These are phyloP conservation scores for Pantherophis guttatus DNA, from an alignment of 2,113 vertebrate species.

Conservation along the genomic window DNA sequence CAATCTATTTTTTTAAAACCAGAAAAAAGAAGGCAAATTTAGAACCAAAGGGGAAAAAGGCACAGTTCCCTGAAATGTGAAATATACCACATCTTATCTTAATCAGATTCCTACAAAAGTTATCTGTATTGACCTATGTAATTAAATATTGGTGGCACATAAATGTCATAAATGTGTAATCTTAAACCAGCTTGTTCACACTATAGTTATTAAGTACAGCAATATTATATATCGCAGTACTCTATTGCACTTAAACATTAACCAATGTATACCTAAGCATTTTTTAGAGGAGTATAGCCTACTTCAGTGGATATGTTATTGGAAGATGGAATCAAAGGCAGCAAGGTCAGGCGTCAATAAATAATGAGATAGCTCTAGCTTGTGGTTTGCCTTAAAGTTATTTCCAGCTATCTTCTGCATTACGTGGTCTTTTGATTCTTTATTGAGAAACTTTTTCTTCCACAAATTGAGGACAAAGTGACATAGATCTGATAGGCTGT, in stretches of 20 bases:
- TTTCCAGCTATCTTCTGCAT: background rate
- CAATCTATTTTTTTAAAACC: background rate
- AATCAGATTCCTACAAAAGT: background rate
- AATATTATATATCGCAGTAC: background rate
- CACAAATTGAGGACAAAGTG: background rate
- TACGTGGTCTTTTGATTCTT: background rate
- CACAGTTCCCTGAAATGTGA: background rate
- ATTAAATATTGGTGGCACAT: background rate
- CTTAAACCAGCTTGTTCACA: background rate
- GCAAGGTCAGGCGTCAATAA: background rate
- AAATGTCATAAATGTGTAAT: background rate
- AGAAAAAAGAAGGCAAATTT: background rate
- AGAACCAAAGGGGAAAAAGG: background rate
- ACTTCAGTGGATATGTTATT: background rate
- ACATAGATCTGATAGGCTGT: too few species aligned
- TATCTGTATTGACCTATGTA: background rate
- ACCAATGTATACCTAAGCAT: background rate
- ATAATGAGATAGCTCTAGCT: background rate
- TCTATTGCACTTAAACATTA: background rate
- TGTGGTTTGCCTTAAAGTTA: background rate
- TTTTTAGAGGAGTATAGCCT: background rate
- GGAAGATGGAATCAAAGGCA: background rate
- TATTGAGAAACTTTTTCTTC: background rate
- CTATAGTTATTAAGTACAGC: background rate
- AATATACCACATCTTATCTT: background rate